A percentile compares a stretch with the other conserved stretches of the same genome.
phyloP scores from a whole-genome alignment of 2,888 invertebrate genomes.

The Galeruca laticollis region DNA sequence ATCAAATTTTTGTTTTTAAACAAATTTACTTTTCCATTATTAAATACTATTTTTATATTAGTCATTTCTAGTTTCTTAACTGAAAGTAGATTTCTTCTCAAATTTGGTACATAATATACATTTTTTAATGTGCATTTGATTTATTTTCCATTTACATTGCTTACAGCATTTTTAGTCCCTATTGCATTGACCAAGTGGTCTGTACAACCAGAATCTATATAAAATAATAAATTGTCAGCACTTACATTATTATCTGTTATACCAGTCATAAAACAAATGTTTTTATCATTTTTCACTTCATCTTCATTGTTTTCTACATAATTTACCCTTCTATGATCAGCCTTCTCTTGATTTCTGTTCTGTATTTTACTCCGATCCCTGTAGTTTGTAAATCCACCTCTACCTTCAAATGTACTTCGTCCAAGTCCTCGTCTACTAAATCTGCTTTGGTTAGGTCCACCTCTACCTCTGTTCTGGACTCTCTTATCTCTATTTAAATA shows the following conservation, averaged over 20 bases:
- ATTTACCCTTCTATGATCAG: too few relatives aligned
- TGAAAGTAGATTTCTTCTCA: too few relatives aligned
- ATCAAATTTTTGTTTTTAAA: too few relatives aligned
- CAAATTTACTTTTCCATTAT: too few relatives aligned
- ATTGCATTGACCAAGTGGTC: constrained; percentile 21
- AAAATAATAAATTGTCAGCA: constrained; percentile 29
- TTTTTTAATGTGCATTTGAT: too few relatives aligned
- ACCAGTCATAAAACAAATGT: background rate
- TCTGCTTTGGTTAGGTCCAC: background rate
- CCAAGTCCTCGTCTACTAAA: background rate
- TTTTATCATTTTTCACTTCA: background rate
- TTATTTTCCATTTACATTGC: too few relatives aligned
- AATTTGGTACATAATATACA: too few relatives aligned
- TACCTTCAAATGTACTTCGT: background rate
- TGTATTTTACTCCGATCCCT: too few relatives aligned
- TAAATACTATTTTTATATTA: too few relatives aligned
- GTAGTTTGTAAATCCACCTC: background rate
- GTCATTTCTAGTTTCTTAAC: background rate
- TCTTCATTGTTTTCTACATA: too few relatives aligned
- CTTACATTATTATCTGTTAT: background rate
- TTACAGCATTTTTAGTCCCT: constrained; percentile 18
- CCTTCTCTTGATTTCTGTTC: too few relatives aligned
- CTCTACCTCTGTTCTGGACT: background rate
- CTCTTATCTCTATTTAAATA: too few relatives aligned
- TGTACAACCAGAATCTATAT: constrained; percentile 34